Base-by-base conservation (phyloP, 1,140 invertebrate species). In the Polyergus mexicanus region DNA sequence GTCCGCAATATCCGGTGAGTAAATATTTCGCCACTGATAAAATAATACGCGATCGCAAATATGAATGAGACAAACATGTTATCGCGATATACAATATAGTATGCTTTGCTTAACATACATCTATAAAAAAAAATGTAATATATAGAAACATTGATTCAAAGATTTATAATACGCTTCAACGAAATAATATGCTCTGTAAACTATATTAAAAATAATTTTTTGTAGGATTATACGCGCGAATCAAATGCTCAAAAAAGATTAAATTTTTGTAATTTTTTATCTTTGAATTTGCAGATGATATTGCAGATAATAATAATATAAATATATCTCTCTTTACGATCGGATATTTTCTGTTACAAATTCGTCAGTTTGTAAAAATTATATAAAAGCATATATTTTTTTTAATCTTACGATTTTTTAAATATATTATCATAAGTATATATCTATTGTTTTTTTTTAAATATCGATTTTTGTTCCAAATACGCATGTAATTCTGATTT, bases 1-100 rank as follows among this genome's bases (percentile, higher is more conserved):
- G 56, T n/a, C 7, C 38, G 54, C 41, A 72, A 75, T 80, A 65
- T 87, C 68, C 78, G 74, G 88, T 90, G 71, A 90, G 88, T 90
- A 90, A 87, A 84, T 60, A 63, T 68, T 75, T 62, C 58, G 22
- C 19, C 25, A 32, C 19, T 1, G 28, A 69, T 65, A 60, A 35
- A 65, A 72, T 77, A 84, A 86, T 75, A 80, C 38, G 22, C 44
- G 25, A 78, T 51, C 47, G n/a, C 16, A n/a, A 28, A 54, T 32
- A 74, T 22, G 11, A 44, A 65, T 60, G 22, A 63, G 25, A 32
- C 60, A 83, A 74, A 47, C 11, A 81, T 13, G 72, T 74, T 74
- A 38, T 35, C n/a, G 11, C 3, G 7, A 3, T n/a, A 19, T 19
- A 38, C 47, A 32, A 7, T 28, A 1, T 28, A 28, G 16, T 63